Evolutionary conservation across 2,888 invertebrate genomes (phyloP).

Genomic region (Mycogona germanica): DNA sequence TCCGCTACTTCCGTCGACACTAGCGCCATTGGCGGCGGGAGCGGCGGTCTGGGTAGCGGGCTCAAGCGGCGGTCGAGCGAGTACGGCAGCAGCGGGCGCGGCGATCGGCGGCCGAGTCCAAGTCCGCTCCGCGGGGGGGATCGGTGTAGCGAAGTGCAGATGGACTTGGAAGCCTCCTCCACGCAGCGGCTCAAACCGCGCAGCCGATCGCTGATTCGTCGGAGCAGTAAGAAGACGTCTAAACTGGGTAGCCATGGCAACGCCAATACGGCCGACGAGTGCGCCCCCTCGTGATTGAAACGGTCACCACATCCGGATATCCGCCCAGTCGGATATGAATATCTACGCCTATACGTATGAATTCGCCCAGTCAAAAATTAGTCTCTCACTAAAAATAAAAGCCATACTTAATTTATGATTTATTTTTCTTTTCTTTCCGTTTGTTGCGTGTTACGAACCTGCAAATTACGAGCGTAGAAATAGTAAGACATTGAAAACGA

Average conservation of each 20-base stretch:
- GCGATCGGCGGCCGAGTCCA: constrained; percentile 23
- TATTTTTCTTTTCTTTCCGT: too few relatives aligned
- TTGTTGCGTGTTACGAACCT: too few relatives aligned
- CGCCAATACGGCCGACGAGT: constrained; percentile 43
- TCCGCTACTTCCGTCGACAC: constrained; percentile 50
- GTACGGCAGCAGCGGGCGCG: constrained; percentile 20
- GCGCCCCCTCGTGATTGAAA: constrained; percentile 54
- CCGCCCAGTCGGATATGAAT: too few relatives aligned
- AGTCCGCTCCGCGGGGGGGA: background rate
- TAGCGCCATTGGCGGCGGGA: constrained; percentile 51
- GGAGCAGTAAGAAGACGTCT: constrained; percentile 64
- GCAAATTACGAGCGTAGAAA: too few relatives aligned
- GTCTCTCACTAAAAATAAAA: too few relatives aligned
- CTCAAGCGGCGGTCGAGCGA: constrained; percentile 23
- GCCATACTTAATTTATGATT: too few relatives aligned
- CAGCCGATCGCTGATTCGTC: constrained; percentile 60
- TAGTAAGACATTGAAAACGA: too few relatives aligned
- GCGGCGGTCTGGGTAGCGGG: constrained; percentile 26
- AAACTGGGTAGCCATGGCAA: constrained; percentile 51
- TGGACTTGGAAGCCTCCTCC: constrained; percentile 34
- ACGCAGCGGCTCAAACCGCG: constrained; percentile 43
- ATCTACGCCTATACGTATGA: too few relatives aligned
- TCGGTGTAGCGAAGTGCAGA: constrained; percentile 18
- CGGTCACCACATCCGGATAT: too few relatives aligned
- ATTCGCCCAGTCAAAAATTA: too few relatives aligned